Conservation (phyloP, 2,113 vertebrate species). For the Cyprinodon tularosa region DNA sequence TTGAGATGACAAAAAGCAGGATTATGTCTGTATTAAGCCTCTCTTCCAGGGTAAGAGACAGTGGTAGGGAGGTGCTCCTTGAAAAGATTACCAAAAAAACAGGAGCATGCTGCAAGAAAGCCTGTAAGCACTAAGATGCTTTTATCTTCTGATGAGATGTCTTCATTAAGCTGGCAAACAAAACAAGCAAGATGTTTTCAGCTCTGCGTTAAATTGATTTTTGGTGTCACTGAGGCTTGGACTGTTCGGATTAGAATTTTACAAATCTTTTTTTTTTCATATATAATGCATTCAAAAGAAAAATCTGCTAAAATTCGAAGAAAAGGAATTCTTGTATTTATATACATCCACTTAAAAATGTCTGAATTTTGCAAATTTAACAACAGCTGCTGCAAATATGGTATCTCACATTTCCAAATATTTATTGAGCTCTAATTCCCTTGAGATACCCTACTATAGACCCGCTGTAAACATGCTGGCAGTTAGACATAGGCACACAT, state of each 20-base stretch:
- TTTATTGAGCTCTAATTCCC: not conserved
- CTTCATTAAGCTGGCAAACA: conserved; percentile 53
- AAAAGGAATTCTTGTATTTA: not conserved
- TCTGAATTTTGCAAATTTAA: not conserved
- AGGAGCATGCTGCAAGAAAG: conserved; percentile 35
- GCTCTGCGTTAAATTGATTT: not conserved
- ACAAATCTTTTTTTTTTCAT: not conserved
- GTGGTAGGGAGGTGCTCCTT: conserved; percentile 59
- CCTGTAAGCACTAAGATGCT: conserved; percentile 33
- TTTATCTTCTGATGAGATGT: conserved; percentile 51
- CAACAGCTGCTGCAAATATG: not conserved
- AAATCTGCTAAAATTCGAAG: too few species aligned
- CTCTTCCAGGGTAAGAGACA: conserved; percentile 52
- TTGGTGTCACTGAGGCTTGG: not conserved
- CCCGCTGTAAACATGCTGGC: not conserved
- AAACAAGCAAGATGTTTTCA: conserved; percentile 29
- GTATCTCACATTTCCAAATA: not conserved
- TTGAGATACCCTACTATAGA: not conserved
- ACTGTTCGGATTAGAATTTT: not conserved
- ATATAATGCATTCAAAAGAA: not conserved
- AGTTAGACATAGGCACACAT: not conserved
- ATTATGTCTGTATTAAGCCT: conserved; percentile 67
- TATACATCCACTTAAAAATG: not conserved
- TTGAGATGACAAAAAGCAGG: conserved; percentile 61
- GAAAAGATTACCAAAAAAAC: conserved; percentile 58